A percentile compares a stretch with the other conserved stretches of the same genome.
These are phyloP conservation scores for Lasioglossum morio DNA, from an alignment of 2,888 invertebrate genomes.

Conservation along the genomic window DNA sequence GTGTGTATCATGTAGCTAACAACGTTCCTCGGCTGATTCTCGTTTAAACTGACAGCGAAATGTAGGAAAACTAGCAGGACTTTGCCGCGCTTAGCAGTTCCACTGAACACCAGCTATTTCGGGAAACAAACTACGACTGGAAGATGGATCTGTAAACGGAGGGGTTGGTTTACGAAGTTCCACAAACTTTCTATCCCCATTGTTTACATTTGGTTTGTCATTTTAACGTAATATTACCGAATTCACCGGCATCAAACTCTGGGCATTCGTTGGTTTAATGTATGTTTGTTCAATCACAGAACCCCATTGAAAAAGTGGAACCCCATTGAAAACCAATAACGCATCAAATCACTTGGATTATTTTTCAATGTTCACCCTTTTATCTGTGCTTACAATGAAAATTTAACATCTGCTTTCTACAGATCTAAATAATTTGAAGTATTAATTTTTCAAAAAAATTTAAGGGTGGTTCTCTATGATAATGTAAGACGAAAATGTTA, in stretches of 20 bases:
- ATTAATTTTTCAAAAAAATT: too few species aligned
- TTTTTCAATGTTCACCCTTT: too few species aligned
- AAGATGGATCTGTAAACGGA: slow-evolving; percentile 60
- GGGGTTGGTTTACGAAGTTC: slow-evolving; percentile 43
- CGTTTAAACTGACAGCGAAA: slow-evolving; percentile 52
- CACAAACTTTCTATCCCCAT: slow-evolving; percentile 51
- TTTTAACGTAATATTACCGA: slow-evolving; percentile 23
- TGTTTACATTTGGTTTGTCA: slow-evolving; percentile 56
- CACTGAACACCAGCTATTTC: slow-evolving; percentile 45
- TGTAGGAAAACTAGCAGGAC: slow-evolving; percentile 42
- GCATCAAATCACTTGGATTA: too few species aligned
- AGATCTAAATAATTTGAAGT: too few species aligned
- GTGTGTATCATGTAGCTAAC: slow-evolving; percentile 31
- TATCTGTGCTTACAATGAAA: too few species aligned
- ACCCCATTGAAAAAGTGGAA: too few species aligned
- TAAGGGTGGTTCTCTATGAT: too few species aligned
- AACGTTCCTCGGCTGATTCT: slow-evolving; percentile 23
- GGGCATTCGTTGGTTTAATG: not conserved
- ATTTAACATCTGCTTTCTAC: too few species aligned
- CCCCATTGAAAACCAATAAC: too few species aligned
- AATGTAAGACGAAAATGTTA: too few species aligned
- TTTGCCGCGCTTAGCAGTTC: slow-evolving; percentile 32
- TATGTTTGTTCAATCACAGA: not conserved
- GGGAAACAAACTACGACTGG: slow-evolving; percentile 37
- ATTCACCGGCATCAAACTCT: not conserved